Evolutionary conservation across 2,113 vertebrate genomes (phyloP), one percentile per base, ranked within the genome.

Genomic region (Todiramphus saurophagus): DNA sequence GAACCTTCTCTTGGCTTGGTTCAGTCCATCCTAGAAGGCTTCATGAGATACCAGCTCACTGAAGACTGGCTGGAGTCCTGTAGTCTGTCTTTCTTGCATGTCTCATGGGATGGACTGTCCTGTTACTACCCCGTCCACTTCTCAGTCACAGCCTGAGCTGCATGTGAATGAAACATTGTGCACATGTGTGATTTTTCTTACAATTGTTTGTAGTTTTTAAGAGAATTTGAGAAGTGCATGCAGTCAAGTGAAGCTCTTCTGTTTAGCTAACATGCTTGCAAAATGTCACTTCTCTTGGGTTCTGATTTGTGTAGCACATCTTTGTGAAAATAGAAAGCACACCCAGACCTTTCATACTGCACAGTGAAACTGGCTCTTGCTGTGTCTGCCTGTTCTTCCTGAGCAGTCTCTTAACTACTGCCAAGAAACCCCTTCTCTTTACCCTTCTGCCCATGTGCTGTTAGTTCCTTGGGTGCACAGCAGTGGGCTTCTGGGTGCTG

Each of bases 1-100:
- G 25, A 43, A n/a, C 55, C 62, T 97, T 98, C 97, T 98, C 90
- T 83, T 84, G 95, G 87, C 85, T 88, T 53, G 74, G 39, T 37
- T 46, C n/a, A 7, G 28, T 48, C 86, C 87, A 50, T 94, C 90
- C 87, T 95, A 94, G 94, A 95, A 94, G 94, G 94, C 96, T 95
- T 93, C 76, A 73, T 86, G 94, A 95, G 95, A 85, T 76, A 56
- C 66, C 84, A 96, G 89, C 89, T 94, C 83, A 27, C 9, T 82
- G 94, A 95, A 95, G 83, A 66, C 73, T 44, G 59, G 87, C 41
- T 93, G 72, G 89, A 70, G 83, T 44, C 43, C 37, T 21, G 31
- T 39, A 28, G 20, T 17, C 53, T 4, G 1, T 48, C 58, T 31
- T 27, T 43, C 43, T 44, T 37, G 23, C 28, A 4, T 11, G 19